A percentile compares a stretch with the other conserved stretches of the same genome.
Conservation (phyloP, 2,797 vertebrate genomes). For the Tamandua tetradactyla region DNA sequence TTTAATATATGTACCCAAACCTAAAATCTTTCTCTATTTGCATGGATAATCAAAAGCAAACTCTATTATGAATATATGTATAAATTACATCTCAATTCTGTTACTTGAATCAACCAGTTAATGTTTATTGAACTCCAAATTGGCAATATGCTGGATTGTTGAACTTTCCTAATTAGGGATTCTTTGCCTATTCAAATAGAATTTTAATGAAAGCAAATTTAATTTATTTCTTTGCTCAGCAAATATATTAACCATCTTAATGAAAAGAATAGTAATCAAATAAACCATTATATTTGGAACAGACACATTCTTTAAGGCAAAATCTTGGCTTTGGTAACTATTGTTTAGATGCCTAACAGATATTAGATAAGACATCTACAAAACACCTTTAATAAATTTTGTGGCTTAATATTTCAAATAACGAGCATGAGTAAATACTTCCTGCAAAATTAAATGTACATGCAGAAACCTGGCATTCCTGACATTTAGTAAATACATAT, state of each 20-base stretch:
- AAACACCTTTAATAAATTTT: background rate
- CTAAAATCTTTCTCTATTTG: background rate
- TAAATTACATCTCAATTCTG: background rate
- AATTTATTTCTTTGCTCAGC: background rate
- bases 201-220: slow-evolving; percentile 46
- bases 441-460: background rate
- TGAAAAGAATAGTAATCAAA: slow-evolving; percentile 1
- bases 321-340: slow-evolving; percentile 5
- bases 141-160: background rate
- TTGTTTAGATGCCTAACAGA: slow-evolving; percentile 4
- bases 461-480: background rate
- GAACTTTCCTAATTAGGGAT: slow-evolving; percentile 43
- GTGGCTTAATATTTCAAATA: slow-evolving; percentile 30
- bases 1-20: background rate
- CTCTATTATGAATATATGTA: background rate
- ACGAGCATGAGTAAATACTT: background rate
- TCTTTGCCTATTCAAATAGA: slow-evolving; percentile 28
- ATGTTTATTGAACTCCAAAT: background rate
- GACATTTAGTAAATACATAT: background rate
- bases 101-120: background rate
- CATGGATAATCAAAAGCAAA: background rate
- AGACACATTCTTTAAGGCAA: background rate
- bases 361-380: background rate
- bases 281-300: slow-evolving; percentile 12
- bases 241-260: background rate